phyloP scores from a whole-genome alignment of 2,888 invertebrate genomes.

The Cantharis flavilabris region DNA sequence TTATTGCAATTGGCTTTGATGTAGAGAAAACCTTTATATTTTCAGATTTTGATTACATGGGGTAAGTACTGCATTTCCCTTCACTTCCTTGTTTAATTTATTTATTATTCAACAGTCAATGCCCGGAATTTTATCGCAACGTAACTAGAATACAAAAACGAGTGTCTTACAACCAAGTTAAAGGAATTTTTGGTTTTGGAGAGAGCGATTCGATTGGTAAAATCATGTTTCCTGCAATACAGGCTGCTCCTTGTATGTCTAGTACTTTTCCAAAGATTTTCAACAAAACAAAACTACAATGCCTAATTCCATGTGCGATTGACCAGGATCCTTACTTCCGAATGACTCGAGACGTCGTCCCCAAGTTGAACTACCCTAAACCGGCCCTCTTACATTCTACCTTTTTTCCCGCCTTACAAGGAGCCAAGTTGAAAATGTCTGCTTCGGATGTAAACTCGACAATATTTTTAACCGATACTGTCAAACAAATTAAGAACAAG shows the following conservation, averaged over 20 bases:
- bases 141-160: slow-evolving; percentile 90
- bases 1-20: slow-evolving; percentile 96
- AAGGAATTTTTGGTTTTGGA: slow-evolving; percentile 97
- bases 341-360: slow-evolving; percentile 98
- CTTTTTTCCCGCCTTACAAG: slow-evolving; percentile 76
- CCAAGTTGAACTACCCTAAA: slow-evolving; percentile 84
- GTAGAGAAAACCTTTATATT: slow-evolving; percentile 95
- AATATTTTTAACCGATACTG: slow-evolving; percentile 92
- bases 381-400: slow-evolving; percentile 81
- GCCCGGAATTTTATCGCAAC: slow-evolving; percentile 91
- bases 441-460: slow-evolving; percentile 93
- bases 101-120: slow-evolving; percentile 63
- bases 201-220: slow-evolving; percentile 97
- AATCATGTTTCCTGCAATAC: slow-evolving; percentile 94
- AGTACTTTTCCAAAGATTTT: slow-evolving; percentile 92
- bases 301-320: slow-evolving; percentile 96
- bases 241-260: slow-evolving; percentile 93
- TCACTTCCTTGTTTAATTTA: not conserved
- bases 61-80: slow-evolving; percentile 63
- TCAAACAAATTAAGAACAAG: slow-evolving; percentile 96
- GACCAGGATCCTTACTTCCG: slow-evolving; percentile 99
- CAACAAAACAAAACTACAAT: slow-evolving; percentile 74
- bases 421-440: slow-evolving; percentile 98
- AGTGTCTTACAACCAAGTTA: slow-evolving; percentile 97
- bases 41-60: slow-evolving; percentile 91